Evolutionary conservation across 2,797 vertebrate genomes (phyloP), one percentile per base, ranked within the genome.

Genomic region (Pogonophryne albipinna): DNA sequence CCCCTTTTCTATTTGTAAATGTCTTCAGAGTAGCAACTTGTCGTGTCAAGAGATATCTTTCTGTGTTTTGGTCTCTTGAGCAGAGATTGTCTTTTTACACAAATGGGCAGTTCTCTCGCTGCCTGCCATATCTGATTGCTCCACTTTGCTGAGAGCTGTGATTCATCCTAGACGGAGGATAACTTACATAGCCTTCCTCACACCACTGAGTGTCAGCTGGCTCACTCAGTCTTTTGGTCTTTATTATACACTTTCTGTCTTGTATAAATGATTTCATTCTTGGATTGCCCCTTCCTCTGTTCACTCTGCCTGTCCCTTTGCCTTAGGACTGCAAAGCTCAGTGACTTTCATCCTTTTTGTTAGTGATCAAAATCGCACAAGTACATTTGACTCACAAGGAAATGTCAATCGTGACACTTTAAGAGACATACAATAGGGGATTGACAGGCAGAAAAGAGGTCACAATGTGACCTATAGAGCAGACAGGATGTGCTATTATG

Each of bases 51-150:
- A 71, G 63, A 90, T 83, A 69, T 88, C 65, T 76, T 27, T 87
- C 66, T 78, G 31, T 67, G 66, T 89, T 86, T 79, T 82, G 67
- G 67, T 78, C 70, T 87, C 72, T 69, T 52, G 55, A 86, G 88
- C 74, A 84, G 81, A 89, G 87, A 87, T 87, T 85, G 88, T 91
- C 87, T 88, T 85, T 89, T 87, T 93, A 90, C 74, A 84, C 82
- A 85, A 90, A 89, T 83, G 80, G 87, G 79, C 91, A 86, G 77
- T 84, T 89, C 84, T 89, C 83, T 86, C 74, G 50, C 91, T 68
- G 79, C 80, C 84, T 93, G 92, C 93, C 90, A 87, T 87, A 84
- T 92, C 90, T 91, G 88, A 91, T 94, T 86, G 88, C 82, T 93
- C 90, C 79, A 85, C 83, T 92, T 94, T 89, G 63, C 85, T 78